phyloP scores from a whole-genome alignment of 2,797 vertebrate species.

The Chelonia mydas region DNA sequence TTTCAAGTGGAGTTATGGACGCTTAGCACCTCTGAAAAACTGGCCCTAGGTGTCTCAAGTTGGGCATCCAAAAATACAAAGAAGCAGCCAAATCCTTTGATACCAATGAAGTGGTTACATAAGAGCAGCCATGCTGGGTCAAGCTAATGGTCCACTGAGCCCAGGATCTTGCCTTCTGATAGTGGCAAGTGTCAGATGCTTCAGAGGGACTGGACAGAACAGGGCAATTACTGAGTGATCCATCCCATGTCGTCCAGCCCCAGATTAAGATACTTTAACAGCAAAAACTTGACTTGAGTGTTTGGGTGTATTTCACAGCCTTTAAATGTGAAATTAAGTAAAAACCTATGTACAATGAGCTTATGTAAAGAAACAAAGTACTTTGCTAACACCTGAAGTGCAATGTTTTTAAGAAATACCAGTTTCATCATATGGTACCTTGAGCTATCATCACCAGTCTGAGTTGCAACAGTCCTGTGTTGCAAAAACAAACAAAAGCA shows the following conservation, averaged over 20 bases:
- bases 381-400: neutral
- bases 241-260: neutral
- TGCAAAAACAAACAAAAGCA: neutral
- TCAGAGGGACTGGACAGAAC: neutral
- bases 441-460: conserved; percentile 10
- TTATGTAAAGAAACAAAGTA: neutral
- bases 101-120: neutral
- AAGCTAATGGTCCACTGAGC: neutral
- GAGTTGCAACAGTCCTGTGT: conserved; percentile 19
- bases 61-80: too few species aligned
- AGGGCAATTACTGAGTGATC: neutral
- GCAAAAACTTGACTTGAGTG: neutral
- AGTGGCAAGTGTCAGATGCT: neutral
- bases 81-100: neutral
- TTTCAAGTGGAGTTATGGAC: neutral
- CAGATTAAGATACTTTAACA: neutral
- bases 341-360: neutral
- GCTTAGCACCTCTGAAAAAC: neutral
- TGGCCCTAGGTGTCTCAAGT: accelerated
- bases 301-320: neutral
- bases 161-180: neutral
- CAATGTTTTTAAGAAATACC: conserved; percentile 6
- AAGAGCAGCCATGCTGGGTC: neutral
- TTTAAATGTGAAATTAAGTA: neutral
- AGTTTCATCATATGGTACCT: neutral